Evolutionary conservation across 2,888 invertebrate genomes (phyloP).

Genomic region (Rhamnusium bicolor): DNA sequence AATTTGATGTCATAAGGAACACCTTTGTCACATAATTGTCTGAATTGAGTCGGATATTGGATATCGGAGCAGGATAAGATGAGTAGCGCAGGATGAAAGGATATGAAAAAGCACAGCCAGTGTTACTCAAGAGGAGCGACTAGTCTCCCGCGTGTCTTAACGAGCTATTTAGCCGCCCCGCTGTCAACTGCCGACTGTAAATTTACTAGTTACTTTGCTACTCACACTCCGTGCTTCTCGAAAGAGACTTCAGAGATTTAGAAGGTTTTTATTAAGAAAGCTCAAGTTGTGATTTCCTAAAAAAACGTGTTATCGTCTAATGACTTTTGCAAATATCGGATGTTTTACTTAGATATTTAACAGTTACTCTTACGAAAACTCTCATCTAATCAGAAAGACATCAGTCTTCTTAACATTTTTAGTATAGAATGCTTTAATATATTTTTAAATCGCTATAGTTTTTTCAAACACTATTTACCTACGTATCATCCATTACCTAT

Average conservation of each 20-base stretch:
- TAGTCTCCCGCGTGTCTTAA: slow-evolving; percentile 58
- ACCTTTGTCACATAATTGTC: slow-evolving; percentile 53
- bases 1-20: slow-evolving; percentile 38
- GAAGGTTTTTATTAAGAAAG: slow-evolving; percentile 32
- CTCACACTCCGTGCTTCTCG: slow-evolving; percentile 11
- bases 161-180: slow-evolving; percentile 64
- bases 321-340: slow-evolving; percentile 32
- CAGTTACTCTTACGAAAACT: neutral
- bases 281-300: slow-evolving; percentile 26
- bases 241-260: slow-evolving; percentile 28
- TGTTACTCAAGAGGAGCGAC: slow-evolving; percentile 44
- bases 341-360: slow-evolving; percentile 18
- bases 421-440: too few species aligned
- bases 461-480: too few species aligned
- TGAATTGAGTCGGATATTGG: slow-evolving; percentile 51
- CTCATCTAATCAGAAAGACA: slow-evolving; percentile 5
- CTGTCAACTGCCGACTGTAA: slow-evolving; percentile 60
- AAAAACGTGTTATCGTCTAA: slow-evolving; percentile 32
- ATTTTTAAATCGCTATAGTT: too few species aligned
- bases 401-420: neutral
- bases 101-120: slow-evolving; percentile 54
- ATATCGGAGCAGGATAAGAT: slow-evolving; percentile 43
- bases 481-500: too few species aligned
- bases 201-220: slow-evolving; percentile 56
- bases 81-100: slow-evolving; percentile 38